Evolutionary conservation across 2,888 invertebrate species (phyloP).

Genomic region (Rotaria macrura): DNA sequence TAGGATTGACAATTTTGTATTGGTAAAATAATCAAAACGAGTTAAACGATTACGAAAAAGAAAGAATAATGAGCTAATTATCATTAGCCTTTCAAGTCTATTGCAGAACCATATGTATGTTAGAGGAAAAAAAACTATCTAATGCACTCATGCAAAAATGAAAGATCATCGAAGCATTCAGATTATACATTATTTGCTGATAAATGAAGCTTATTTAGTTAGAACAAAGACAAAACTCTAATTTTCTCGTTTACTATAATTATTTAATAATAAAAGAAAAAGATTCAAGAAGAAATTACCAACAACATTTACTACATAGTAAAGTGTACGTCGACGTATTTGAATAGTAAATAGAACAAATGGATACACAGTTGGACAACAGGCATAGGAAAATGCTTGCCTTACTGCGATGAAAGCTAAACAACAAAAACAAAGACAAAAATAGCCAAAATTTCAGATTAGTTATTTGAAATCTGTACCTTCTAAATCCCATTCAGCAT

Average conservation of each 20-base stretch:
- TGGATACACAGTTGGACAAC: slow-evolving; percentile 33
- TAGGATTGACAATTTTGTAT: no score
- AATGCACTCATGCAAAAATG: not conserved
- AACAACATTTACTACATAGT: slow-evolving; percentile 30
- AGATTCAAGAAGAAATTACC: not conserved
- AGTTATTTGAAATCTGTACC: not conserved
- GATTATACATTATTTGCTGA: not conserved
- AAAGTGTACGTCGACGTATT: slow-evolving; percentile 31
- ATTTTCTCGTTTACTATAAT: not conserved
- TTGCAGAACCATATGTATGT: not conserved
- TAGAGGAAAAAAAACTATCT: not conserved
- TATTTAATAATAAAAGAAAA: not conserved
- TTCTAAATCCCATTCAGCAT: slow-evolving; percentile 30
- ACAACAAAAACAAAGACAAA: no score
- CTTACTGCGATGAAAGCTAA: not conserved
- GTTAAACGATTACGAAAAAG: no score
- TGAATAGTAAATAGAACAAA: slow-evolving; percentile 32
- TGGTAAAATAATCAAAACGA: no score
- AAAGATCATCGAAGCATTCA: not conserved
- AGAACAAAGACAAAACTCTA: not conserved
- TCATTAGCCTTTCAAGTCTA: no score
- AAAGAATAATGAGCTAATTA: no score
- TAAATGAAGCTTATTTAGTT: not conserved
- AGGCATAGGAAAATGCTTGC: slow-evolving; percentile 26
- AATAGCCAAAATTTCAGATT: no score